Evolutionary conservation across 1,140 invertebrate species (phyloP).

Genomic region (Drosophila truncata): DNA sequence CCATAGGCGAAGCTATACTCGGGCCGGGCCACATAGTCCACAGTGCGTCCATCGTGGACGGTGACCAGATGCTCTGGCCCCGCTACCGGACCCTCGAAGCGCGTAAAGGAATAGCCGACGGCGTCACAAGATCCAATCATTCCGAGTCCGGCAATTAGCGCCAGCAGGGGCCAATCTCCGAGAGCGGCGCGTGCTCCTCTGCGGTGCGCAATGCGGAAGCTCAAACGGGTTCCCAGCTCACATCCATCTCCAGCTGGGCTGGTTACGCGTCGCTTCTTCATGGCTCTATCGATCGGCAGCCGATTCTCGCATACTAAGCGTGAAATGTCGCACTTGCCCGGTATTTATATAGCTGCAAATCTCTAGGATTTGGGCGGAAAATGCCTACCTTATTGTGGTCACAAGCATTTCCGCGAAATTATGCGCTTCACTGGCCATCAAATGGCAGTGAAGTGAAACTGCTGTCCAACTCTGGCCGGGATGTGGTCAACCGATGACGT

Average conservation of each 20-base stretch:
- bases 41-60: constrained; percentile 86
- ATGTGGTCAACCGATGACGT: constrained; percentile 54
- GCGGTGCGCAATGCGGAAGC: constrained; percentile 68
- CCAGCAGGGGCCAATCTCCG: constrained; percentile 36
- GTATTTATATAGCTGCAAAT: constrained; percentile 70
- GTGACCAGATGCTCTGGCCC: constrained; percentile 87
- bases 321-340: constrained; percentile 73
- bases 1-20: constrained; percentile 90
- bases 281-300: constrained; percentile 29
- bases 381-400: constrained; percentile 24
- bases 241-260: constrained; percentile 22
- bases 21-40: constrained; percentile 89
- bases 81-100: constrained; percentile 89
- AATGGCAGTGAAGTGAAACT: constrained; percentile 57
- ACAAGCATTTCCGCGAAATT: constrained; percentile 78
- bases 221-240: constrained; percentile 45
- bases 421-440: constrained; percentile 70
- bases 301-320: constrained; percentile 69
- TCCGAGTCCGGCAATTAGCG: constrained; percentile 52
- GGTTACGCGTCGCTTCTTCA: constrained; percentile 69
- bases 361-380: constrained; percentile 36
- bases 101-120: constrained; percentile 88
- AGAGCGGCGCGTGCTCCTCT: constrained; percentile 47
- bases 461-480: constrained; percentile 16
- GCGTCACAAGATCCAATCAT: constrained; percentile 75